Base-by-base conservation (phyloP, 2,797 vertebrate genomes). In the Epinephelus awoara region DNA sequence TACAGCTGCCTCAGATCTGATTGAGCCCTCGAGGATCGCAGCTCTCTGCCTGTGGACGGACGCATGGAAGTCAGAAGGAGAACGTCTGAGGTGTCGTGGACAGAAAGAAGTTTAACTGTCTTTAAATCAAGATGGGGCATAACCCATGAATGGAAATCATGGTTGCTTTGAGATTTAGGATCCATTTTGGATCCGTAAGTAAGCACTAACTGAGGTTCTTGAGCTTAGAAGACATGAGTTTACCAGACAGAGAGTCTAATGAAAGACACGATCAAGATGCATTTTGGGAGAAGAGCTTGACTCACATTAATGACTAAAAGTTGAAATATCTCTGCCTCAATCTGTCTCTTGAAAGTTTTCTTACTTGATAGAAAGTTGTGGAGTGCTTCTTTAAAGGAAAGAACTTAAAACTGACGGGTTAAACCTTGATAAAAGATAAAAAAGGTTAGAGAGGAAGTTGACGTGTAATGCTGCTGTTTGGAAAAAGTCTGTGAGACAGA, bases 1-100 rank as follows among this genome's bases (percentile, higher is more conserved):
- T 63, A 66, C 56, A 38, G 64, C 52, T 67, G 54, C 79, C 57
- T 59, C 61, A 70, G 80, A 77, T 72, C 57, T 38, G 61, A 38
- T 18, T 49, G 74, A 67, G 57, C 17, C 50, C 17, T 38, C 4
- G 4, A 21, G 34, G 51, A 27, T 77, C n/a, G 1, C 23, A 23
- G 70, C 66, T 69, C 40, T 72, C 59, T 34, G 62, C 82, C 44
- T 69, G 66, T 50, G 50, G 71, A 81, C 1, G 11, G 72, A 68
- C n/a, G 25, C 52, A 42, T 51, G 27, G 58, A 75, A 56, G 72
- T 61, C 70, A 54, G 80, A 67, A 13, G 56, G 57, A 64, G 23
- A 56, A 65, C 2, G 19, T 51, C 54, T n/a, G 46, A 68, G 3
- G 10, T 47, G 15, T 61, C n/a, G 2, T 72, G 67, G 52, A 64